A percentile compares a stretch with the other conserved stretches of the same genome.
phyloP scores from a whole-genome alignment of 2,113 vertebrate genomes.

The Oryctolagus cuniculus region DNA sequence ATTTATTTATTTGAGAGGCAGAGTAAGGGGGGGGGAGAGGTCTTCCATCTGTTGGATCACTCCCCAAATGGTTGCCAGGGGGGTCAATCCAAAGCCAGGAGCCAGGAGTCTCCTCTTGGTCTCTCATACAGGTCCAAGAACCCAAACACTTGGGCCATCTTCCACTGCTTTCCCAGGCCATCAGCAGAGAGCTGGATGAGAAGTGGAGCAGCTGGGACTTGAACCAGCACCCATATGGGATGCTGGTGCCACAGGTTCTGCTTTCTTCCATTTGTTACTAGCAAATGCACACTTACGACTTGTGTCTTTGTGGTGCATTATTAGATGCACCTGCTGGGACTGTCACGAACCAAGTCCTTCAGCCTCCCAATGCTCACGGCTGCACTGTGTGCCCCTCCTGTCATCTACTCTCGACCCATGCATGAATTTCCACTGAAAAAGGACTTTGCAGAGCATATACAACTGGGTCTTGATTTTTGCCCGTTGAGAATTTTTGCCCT shows the following conservation, averaged over 20 bases:
- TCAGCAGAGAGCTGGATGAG: too few species aligned
- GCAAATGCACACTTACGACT: not conserved
- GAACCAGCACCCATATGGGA: too few species aligned
- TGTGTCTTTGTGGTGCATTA: not conserved
- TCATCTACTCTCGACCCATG: not conserved
- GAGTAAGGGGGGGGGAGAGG: too few species aligned
- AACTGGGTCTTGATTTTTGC: not conserved
- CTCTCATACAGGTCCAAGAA: too few species aligned
- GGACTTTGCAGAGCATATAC: not conserved
- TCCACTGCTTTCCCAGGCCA: too few species aligned
- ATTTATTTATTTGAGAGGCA: not conserved
- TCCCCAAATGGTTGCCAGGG: too few species aligned
- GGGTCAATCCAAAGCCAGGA: too few species aligned
- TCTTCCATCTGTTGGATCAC: too few species aligned
- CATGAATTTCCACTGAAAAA: not conserved
- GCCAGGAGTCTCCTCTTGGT: too few species aligned
- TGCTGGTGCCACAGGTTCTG: too few species aligned
- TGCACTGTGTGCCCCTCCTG: not conserved
- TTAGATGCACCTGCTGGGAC: not conserved
- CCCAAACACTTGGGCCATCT: too few species aligned
- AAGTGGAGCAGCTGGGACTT: too few species aligned
- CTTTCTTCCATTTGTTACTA: not conserved
- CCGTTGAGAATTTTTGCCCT: not conserved
- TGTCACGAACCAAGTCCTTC: fast-evolving
- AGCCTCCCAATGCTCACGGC: not conserved